Conservation (phyloP, 2,888 invertebrate species). For the Petrolisthes cinctipes region DNA sequence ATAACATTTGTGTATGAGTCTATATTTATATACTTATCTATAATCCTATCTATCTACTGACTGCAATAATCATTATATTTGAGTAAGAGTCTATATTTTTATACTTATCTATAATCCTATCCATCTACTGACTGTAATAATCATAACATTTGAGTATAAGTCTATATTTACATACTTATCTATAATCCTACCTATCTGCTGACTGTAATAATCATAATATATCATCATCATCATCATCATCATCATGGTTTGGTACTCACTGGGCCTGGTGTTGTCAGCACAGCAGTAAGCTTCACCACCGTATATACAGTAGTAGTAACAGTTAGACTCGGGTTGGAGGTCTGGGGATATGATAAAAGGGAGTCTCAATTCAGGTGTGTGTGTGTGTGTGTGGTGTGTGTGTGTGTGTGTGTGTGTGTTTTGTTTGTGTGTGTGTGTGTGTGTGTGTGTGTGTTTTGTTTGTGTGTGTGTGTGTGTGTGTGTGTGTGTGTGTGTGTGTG, state of each 20-base stretch:
- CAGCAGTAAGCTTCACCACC: neutral
- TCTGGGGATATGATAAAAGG: neutral
- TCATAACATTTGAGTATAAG: too few species aligned
- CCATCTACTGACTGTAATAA: too few species aligned
- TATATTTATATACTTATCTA: too few species aligned
- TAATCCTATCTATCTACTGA: too few species aligned
- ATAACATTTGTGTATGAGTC: too few species aligned
- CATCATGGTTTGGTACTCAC: neutral
- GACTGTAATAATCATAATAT: neutral
- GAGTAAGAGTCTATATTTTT: too few species aligned
- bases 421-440: neutral
- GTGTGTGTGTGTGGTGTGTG: neutral
- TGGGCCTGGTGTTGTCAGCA: conserved; percentile 3
- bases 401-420: neutral
- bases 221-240: neutral
- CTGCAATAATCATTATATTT: too few species aligned
- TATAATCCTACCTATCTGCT: too few species aligned
- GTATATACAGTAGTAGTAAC: neutral
- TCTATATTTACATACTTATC: too few species aligned
- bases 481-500: neutral
- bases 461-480: neutral
- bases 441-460: neutral
- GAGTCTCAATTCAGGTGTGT: neutral
- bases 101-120: too few species aligned
- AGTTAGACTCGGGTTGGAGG: neutral